Evolutionary conservation across 2,113 vertebrate genomes (phyloP).

Genomic region (Seriola aureovittata): DNA sequence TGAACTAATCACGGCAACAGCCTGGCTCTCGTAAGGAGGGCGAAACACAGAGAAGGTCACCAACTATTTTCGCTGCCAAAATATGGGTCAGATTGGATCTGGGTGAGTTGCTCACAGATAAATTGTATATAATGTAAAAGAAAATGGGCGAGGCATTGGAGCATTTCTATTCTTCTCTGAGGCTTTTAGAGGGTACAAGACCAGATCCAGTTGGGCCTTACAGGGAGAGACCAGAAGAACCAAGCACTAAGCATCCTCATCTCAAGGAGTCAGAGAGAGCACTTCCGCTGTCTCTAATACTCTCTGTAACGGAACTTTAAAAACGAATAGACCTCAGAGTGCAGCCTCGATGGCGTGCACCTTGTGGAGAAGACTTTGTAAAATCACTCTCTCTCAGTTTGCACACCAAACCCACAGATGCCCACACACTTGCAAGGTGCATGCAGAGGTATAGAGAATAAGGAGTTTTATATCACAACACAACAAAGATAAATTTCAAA

Average conservation of each 20-base stretch:
- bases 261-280: conserved; percentile 57
- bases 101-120: conserved; percentile 57
- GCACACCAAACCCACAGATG: conserved; percentile 57
- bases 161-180: conserved; percentile 33
- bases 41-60: conserved; percentile 74
- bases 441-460: conserved; percentile 56
- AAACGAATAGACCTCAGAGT: conserved; percentile 78
- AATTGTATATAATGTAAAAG: conserved; percentile 24
- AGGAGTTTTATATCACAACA: conserved; percentile 55
- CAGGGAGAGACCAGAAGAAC: conserved; percentile 38
- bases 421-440: conserved; percentile 67
- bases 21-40: conserved; percentile 72
- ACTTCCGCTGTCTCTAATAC: conserved; percentile 64
- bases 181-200: conserved; percentile 66
- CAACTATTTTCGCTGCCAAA: conserved; percentile 70
- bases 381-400: conserved; percentile 61
- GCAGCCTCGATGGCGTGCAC: conserved; percentile 61
- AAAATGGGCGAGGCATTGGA: conserved; percentile 6
- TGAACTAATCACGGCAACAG: conserved; percentile 73
- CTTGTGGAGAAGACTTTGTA: conserved; percentile 62
- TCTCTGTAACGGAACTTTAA: conserved; percentile 71
- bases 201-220: conserved; percentile 31
- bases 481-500: conserved; percentile 73
- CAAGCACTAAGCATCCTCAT: conserved; percentile 44
- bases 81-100: conserved; percentile 76